Evolutionary conservation across 2,888 invertebrate species (phyloP).

Genomic region (Pollenia griseotomentosa): DNA sequence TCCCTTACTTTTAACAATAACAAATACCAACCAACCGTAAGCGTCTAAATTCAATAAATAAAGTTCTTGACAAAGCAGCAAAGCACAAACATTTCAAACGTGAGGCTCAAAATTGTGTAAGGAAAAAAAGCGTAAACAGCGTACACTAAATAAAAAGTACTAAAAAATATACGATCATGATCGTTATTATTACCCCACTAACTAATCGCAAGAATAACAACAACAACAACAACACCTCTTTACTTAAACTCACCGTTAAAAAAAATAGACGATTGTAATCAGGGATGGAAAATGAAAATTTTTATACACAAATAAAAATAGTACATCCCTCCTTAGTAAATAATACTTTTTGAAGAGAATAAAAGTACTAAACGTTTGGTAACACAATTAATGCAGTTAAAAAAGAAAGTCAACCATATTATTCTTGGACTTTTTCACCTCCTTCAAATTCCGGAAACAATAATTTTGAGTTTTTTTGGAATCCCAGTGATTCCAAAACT

Average conservation of each 20-base stretch:
- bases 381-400: too few species aligned
- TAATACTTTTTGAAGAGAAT: too few species aligned
- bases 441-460: too few species aligned
- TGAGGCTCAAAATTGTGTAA: constrained; percentile 29
- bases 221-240: background rate
- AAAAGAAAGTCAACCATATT: too few species aligned
- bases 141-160: constrained; percentile 16
- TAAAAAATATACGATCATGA: constrained; percentile 6
- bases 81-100: constrained; percentile 28
- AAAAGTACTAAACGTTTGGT: too few species aligned
- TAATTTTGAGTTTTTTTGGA: too few species aligned
- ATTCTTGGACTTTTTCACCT: too few species aligned
- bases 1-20: constrained; percentile 36
- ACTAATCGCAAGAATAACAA: background rate
- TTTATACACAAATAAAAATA: background rate
- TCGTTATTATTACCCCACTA: constrained; percentile 20
- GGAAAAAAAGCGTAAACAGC: constrained; percentile 11
- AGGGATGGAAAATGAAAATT: background rate
- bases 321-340: background rate
- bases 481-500: too few species aligned
- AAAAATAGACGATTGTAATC: constrained; percentile 4
- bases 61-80: constrained; percentile 41
- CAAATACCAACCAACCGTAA: constrained; percentile 2
- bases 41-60: constrained; percentile 29
- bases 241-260: constrained; percentile 11